phyloP scores from a whole-genome alignment of 2,888 invertebrate species.

The Leptura quadrifasciata region DNA sequence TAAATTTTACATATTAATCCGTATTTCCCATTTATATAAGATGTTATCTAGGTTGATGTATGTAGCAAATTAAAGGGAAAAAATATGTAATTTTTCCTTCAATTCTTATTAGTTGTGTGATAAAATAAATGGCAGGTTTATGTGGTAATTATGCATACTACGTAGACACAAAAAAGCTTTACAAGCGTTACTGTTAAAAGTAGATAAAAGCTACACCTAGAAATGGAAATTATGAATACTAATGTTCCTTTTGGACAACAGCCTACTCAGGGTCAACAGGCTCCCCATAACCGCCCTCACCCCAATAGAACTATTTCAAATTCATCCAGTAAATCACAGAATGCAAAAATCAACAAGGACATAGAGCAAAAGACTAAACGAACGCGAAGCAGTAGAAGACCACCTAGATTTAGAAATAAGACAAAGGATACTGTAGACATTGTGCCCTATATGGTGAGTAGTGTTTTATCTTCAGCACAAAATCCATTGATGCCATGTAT shows the following conservation, averaged over 20 bases:
- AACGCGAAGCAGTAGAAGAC: slow-evolving; percentile 41
- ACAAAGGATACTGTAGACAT: slow-evolving; percentile 20
- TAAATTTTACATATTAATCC: background rate
- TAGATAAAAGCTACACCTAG: background rate
- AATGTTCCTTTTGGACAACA: slow-evolving; percentile 1
- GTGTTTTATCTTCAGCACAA: background rate
- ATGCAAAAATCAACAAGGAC: slow-evolving; percentile 1
- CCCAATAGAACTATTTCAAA: slow-evolving; percentile 7
- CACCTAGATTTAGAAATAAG: slow-evolving; percentile 41
- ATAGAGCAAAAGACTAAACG: slow-evolving; percentile 35
- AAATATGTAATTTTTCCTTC: background rate
- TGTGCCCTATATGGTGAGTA: background rate
- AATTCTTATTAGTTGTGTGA: background rate
- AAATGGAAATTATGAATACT: background rate
- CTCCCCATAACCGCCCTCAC: background rate
- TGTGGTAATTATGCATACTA: background rate
- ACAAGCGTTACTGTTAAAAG: background rate
- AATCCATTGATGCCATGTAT: background rate
- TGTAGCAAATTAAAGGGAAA: background rate
- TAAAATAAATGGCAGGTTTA: background rate
- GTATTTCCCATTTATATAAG: background rate
- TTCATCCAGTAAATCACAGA: slow-evolving; percentile 12
- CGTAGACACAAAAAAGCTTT: background rate
- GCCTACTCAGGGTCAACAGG: too few species aligned
- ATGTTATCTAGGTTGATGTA: background rate